phyloP scores from a whole-genome alignment of 1,140 invertebrate genomes.

The Aphelinus atriplicis region DNA sequence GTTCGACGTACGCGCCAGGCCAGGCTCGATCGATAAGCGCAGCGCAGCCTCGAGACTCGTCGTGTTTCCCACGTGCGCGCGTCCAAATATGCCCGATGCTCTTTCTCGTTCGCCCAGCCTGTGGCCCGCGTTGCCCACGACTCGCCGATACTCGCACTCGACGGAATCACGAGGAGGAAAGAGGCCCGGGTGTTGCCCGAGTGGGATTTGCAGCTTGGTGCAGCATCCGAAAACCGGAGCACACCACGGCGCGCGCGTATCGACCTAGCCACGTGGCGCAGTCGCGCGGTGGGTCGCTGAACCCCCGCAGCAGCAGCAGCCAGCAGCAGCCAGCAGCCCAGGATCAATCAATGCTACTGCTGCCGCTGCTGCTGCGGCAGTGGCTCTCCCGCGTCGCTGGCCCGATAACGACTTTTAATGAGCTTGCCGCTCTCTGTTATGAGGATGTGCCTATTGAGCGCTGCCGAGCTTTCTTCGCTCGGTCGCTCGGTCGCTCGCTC shows the following conservation, averaged over 20 bases:
- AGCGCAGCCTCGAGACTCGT: background rate
- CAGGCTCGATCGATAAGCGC: background rate
- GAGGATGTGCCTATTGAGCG: constrained; percentile 60
- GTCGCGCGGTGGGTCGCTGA: constrained; percentile 18
- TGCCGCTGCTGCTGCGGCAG: too few relatives aligned
- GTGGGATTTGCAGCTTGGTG: too few relatives aligned
- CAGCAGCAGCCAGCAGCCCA: constrained; percentile 4
- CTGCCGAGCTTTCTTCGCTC: constrained; percentile 48
- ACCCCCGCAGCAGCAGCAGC: background rate
- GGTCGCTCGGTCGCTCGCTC: constrained; percentile 43
- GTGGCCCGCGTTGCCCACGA: too few relatives aligned
- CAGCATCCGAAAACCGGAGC: too few relatives aligned
- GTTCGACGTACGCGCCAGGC: constrained; percentile 9
- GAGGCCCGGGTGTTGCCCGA: too few relatives aligned
- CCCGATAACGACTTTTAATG: constrained; percentile 50
- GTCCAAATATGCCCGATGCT: too few relatives aligned
- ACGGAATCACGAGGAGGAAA: too few relatives aligned
- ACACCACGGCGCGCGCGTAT: background rate
- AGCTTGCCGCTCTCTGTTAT: constrained; percentile 57
- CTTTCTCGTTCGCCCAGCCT: too few relatives aligned
- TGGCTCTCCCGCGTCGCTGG: background rate
- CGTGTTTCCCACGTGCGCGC: too few relatives aligned
- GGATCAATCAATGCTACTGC: constrained; percentile 29
- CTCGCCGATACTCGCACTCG: too few relatives aligned
- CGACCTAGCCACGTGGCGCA: background rate